phyloP scores from a whole-genome alignment of 2,797 vertebrate species.

The Hyperoplus immaculatus region DNA sequence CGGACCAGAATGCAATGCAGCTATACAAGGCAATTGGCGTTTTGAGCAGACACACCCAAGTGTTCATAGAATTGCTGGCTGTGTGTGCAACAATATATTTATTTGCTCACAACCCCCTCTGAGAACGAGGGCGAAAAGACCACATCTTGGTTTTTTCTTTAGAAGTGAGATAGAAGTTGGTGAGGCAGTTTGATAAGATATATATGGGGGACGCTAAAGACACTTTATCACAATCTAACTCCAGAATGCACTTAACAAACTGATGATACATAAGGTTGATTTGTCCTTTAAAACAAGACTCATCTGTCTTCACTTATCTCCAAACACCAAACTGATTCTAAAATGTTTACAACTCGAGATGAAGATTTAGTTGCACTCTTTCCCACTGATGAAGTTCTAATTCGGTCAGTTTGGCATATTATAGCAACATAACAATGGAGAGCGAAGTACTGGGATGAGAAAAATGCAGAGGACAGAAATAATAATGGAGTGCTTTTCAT shows the following conservation, averaged over 20 bases:
- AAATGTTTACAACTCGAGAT: slow-evolving; percentile 2
- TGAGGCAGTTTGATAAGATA: slow-evolving; percentile 13
- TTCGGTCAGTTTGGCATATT: slow-evolving; percentile 24
- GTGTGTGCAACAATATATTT: slow-evolving; percentile 26
- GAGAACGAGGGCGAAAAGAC: slow-evolving; percentile 22
- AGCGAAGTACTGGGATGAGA: slow-evolving; percentile 1
- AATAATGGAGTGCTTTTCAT: slow-evolving; percentile 22
- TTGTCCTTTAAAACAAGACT: slow-evolving; percentile 3
- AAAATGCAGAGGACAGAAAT: slow-evolving; percentile 28
- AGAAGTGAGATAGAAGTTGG: slow-evolving; percentile 19
- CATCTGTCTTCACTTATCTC: slow-evolving; percentile 7
- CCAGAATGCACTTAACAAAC: slow-evolving; percentile 22
- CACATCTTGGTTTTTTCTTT: neutral
- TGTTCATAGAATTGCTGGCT: slow-evolving; percentile 20
- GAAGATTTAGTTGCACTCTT: slow-evolving; percentile 16
- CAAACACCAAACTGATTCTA: slow-evolving; percentile 2
- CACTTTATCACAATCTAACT: slow-evolving; percentile 9
- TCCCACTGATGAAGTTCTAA: slow-evolving; percentile 22
- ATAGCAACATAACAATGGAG: slow-evolving; percentile 22
- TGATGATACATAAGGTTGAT: slow-evolving; percentile 2
- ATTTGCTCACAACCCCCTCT: slow-evolving; percentile 27
- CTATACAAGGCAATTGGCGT: slow-evolving; percentile 37
- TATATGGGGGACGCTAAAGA: neutral
- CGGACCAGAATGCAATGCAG: slow-evolving; percentile 40
- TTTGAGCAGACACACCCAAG: slow-evolving; percentile 33